Percentiles rank a stretch among this genome's conserved stretches.
phyloP scores from a whole-genome alignment of 2,888 invertebrate genomes.

The Beris morrisii region DNA sequence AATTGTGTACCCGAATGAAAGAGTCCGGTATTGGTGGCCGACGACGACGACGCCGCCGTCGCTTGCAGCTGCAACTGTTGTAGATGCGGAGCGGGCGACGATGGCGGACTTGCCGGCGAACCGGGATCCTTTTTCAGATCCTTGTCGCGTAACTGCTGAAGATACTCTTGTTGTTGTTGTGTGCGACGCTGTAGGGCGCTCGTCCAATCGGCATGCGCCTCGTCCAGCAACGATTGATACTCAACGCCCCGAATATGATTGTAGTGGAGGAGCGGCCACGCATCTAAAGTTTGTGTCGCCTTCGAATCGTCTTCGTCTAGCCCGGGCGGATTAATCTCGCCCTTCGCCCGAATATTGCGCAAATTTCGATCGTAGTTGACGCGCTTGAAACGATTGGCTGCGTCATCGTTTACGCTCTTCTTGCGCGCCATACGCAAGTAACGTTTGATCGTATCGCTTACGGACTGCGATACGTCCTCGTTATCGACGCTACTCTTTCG shows the following conservation, averaged over 20 bases:
- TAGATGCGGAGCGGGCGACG: constrained; percentile 9
- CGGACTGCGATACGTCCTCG: constrained; percentile 83
- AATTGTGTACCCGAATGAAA: constrained; percentile 63
- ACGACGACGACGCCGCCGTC: constrained; percentile 41
- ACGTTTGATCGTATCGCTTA: constrained; percentile 83
- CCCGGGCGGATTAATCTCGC: constrained; percentile 72
- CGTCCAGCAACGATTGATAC: constrained; percentile 42
- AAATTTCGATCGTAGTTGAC: constrained; percentile 86
- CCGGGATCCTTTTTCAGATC: constrained; percentile 24
- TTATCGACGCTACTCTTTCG: constrained; percentile 79
- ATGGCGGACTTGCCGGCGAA: constrained; percentile 37
- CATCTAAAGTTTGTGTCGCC: constrained; percentile 76
- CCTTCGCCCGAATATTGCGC: constrained; percentile 78
- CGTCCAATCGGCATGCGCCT: constrained; percentile 48
- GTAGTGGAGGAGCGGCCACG: constrained; percentile 66
- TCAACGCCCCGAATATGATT: constrained; percentile 57
- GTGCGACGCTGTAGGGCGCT: constrained; percentile 46
- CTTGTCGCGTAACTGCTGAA: constrained; percentile 39
- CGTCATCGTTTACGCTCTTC: constrained; percentile 76
- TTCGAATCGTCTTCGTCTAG: constrained; percentile 78
- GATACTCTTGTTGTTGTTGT: constrained; percentile 45
- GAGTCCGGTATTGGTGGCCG: constrained; percentile 48
- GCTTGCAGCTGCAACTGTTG: constrained; percentile 43
- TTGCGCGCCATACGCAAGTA: constrained; percentile 86
- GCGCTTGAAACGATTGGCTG: constrained; percentile 79